A percentile compares a stretch with the other conserved stretches of the same genome.
Conservation (phyloP, 1,140 invertebrate genomes). For the Ruditapes philippinarum region DNA sequence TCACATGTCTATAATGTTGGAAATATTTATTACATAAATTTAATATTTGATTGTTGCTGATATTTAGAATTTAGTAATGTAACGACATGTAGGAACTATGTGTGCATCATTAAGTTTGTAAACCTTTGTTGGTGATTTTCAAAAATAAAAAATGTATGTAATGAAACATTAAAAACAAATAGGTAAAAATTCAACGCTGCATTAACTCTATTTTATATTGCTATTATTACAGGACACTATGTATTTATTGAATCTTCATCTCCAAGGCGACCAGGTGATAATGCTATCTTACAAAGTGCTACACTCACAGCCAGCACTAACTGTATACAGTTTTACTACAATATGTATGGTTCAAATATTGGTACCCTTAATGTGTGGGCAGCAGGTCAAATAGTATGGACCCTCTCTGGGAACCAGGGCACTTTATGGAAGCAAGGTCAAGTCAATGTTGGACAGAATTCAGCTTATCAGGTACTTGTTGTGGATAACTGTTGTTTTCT, state of each 20-base stretch:
- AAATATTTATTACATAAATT: too few relatives aligned
- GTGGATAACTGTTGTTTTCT: too few relatives aligned
- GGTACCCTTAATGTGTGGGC: constrained; percentile 73
- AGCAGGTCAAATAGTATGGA: constrained; percentile 62
- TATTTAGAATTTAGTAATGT: too few relatives aligned
- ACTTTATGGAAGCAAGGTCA: constrained; percentile 69
- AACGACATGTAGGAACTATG: too few relatives aligned
- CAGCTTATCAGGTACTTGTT: constrained; percentile 69
- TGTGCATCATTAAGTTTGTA: too few relatives aligned
- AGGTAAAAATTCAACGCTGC: too few relatives aligned
- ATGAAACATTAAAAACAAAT: too few relatives aligned
- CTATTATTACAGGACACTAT: constrained; percentile 75
- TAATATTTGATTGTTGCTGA: too few relatives aligned
- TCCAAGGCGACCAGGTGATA: constrained; percentile 76
- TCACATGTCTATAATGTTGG: too few relatives aligned
- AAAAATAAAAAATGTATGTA: too few relatives aligned
- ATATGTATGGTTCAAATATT: constrained; percentile 82
- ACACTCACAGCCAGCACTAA: constrained; percentile 60
- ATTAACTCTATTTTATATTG: too few relatives aligned
- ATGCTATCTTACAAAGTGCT: constrained; percentile 79
- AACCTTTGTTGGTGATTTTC: too few relatives aligned
- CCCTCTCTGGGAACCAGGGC: constrained; percentile 76
- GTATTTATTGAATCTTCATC: constrained; percentile 81
- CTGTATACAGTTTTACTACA: constrained; percentile 83
- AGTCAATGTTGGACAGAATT: constrained; percentile 63